These are phyloP conservation scores for Gulo gulo DNA, from an alignment of 2,113 vertebrate species.

Conservation along the genomic window DNA sequence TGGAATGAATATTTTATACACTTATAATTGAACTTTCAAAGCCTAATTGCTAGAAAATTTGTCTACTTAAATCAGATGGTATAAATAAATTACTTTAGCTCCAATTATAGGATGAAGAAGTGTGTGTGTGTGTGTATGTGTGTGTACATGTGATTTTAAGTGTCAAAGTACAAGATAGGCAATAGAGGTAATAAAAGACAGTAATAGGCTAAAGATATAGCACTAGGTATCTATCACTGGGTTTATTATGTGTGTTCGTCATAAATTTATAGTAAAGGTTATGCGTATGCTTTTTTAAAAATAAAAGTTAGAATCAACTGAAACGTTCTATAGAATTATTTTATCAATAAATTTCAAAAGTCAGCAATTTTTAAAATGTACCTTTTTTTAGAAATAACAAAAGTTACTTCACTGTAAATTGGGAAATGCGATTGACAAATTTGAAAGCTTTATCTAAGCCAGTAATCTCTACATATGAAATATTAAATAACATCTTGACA, in stretches of 20 bases:
- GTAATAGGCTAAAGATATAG: neutral
- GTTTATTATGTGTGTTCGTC: neutral
- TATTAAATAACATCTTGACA: neutral
- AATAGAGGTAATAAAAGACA: neutral
- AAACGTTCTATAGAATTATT: neutral
- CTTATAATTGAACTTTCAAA: constrained; percentile 47
- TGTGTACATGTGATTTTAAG: neutral
- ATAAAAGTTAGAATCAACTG: neutral
- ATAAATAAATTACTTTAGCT: constrained; percentile 41
- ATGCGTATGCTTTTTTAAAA: neutral
- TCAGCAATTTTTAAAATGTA: neutral
- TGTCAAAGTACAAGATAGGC: neutral
- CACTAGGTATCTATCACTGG: neutral
- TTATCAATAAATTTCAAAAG: neutral
- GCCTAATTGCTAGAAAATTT: constrained; percentile 36
- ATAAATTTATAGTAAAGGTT: neutral
- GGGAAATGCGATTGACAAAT: neutral
- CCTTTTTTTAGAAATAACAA: neutral
- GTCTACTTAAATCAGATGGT: constrained; percentile 31
- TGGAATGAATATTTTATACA: constrained; percentile 48
- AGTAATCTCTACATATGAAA: neutral
- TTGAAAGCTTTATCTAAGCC: neutral
- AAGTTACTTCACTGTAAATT: neutral
- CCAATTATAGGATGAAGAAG: neutral
- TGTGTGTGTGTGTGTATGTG: neutral